Evolutionary conservation across 2,888 invertebrate species (phyloP).

Genomic region (Pristionchus entomophagus): DNA sequence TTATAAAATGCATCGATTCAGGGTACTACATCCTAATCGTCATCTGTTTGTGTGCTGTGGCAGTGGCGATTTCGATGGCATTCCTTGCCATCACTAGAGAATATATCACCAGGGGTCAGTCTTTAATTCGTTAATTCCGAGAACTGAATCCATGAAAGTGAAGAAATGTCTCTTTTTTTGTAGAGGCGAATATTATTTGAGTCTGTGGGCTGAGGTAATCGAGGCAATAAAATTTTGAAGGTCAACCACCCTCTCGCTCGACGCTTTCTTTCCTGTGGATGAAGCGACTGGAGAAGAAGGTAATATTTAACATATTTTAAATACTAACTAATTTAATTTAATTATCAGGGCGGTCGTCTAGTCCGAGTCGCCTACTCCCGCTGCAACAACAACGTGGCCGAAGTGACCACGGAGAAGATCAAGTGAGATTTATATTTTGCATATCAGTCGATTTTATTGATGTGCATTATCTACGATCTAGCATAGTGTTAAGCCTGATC

Average conservation of each 20-base stretch:
- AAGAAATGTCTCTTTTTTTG: background rate
- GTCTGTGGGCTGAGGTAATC: background rate
- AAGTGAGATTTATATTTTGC: conserved; percentile 4
- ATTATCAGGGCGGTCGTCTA: conserved; percentile 6
- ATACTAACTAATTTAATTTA: no score
- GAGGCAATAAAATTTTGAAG: background rate
- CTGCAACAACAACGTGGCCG: conserved; percentile 33
- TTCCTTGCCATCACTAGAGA: conserved; percentile 67
- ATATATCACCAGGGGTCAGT: conserved; percentile 65
- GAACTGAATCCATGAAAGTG: background rate
- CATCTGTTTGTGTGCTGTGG: conserved; percentile 69
- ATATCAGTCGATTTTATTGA: background rate
- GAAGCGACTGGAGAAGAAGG: conserved; percentile 27
- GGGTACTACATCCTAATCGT: conserved; percentile 71
- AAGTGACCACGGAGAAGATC: conserved; percentile 34
- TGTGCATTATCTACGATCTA: no score
- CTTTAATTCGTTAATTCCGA: no score
- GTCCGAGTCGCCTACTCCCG: conserved; percentile 25
- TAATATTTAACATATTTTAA: background rate
- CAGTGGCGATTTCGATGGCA: conserved; percentile 69
- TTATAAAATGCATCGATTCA: conserved; percentile 26
- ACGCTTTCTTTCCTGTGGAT: conserved; percentile 38
- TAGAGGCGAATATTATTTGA: background rate
- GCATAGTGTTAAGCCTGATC: no score
- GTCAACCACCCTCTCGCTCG: conserved; percentile 13